Conservation (phyloP, 2,888 invertebrate species). For the Alcis repandata region DNA sequence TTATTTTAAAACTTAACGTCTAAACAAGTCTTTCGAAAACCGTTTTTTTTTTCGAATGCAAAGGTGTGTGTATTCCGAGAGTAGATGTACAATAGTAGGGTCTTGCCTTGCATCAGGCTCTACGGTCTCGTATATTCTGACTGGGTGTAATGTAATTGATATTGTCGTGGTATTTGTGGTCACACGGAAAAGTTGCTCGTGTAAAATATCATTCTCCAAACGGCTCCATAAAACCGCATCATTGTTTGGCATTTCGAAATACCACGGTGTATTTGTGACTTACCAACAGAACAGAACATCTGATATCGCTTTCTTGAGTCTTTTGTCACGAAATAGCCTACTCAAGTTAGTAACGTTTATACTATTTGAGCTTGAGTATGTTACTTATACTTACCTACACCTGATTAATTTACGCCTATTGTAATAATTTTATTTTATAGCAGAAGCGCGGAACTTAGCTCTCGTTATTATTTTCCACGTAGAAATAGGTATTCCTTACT, state of each 20-base stretch:
- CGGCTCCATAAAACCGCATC: slow-evolving; percentile 54
- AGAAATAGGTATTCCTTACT: too few relatives aligned
- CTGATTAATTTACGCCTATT: too few relatives aligned
- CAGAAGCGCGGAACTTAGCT: neutral
- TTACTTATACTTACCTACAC: too few relatives aligned
- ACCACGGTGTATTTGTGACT: slow-evolving; percentile 28
- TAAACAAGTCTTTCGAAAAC: too few relatives aligned
- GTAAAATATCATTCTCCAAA: slow-evolving; percentile 44
- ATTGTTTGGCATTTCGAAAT: slow-evolving; percentile 53
- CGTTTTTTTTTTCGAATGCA: too few relatives aligned
- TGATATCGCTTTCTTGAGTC: neutral
- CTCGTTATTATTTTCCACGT: too few relatives aligned
- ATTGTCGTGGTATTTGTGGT: slow-evolving; percentile 32
- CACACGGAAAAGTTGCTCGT: slow-evolving; percentile 29
- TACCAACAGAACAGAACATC: neutral
- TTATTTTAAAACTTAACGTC: too few relatives aligned
- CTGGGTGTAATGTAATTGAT: slow-evolving; percentile 30
- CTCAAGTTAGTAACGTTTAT: neutral
- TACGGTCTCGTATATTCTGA: slow-evolving; percentile 14
- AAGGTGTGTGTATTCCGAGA: neutral
- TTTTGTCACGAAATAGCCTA: neutral
- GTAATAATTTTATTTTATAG: too few relatives aligned
- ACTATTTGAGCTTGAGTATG: neutral
- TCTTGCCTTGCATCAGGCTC: slow-evolving; percentile 1
- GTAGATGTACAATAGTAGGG: slow-evolving; percentile 21